Percentiles rank a stretch among this genome's conserved stretches.
Evolutionary conservation across 2,888 invertebrate genomes (phyloP).

Genomic region (Plebejus melissa): DNA sequence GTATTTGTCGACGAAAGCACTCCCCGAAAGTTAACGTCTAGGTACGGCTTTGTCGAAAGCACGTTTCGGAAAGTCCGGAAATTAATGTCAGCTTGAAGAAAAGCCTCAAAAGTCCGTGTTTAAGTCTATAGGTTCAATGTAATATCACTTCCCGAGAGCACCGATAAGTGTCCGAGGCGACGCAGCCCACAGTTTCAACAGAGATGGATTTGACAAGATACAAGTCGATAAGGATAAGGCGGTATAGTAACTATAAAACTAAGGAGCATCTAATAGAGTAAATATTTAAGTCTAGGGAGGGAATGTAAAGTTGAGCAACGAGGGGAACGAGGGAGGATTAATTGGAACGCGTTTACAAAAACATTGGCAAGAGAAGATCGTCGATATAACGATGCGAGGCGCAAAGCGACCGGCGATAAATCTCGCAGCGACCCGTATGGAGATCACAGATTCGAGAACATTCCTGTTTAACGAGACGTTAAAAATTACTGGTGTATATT

Average conservation of each 20-base stretch:
- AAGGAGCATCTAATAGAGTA: background rate
- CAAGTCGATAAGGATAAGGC: background rate
- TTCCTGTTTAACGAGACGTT: background rate
- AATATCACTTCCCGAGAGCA: background rate
- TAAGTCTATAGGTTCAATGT: background rate
- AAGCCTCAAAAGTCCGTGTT: background rate
- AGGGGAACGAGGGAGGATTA: constrained; percentile 3
- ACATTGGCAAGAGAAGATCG: constrained; percentile 9
- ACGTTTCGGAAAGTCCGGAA: background rate
- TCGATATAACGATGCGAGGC: background rate
- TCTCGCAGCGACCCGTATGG: background rate
- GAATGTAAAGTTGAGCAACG: constrained; percentile 13
- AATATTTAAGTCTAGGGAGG: constrained; percentile 12
- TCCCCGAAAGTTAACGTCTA: background rate
- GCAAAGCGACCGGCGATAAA: background rate
- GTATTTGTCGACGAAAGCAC: background rate
- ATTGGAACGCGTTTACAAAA: constrained; percentile 12
- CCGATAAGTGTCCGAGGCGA: background rate
- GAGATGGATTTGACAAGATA: constrained; percentile 1
- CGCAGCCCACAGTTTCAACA: background rate
- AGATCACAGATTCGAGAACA: constrained; percentile 17
- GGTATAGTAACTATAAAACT: background rate
- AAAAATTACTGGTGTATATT: background rate
- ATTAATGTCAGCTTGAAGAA: background rate
- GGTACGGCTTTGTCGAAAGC: background rate